Evolutionary conservation across 2,113 vertebrate species (phyloP).

Genomic region (Dascyllus trimaculatus): DNA sequence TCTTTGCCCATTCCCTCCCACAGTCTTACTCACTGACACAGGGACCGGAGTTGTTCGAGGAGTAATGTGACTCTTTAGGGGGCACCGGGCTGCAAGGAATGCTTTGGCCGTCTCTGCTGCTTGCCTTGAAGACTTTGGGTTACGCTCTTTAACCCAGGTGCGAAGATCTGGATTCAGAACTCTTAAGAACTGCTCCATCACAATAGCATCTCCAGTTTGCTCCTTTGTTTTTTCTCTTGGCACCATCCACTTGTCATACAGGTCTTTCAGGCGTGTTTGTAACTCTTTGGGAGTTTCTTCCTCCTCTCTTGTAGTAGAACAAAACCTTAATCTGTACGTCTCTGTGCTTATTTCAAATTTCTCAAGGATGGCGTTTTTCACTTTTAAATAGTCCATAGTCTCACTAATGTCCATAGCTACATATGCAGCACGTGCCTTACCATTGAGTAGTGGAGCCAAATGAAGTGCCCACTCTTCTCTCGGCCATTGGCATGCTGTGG

Average conservation of each 20-base stretch:
- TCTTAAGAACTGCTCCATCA: background rate
- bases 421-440: background rate
- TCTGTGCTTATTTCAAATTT: background rate
- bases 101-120: too few relatives aligned
- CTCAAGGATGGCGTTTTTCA: background rate
- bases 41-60: too few relatives aligned
- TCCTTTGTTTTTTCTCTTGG: background rate
- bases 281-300: background rate
- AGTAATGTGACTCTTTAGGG: background rate
- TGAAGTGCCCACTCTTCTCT: background rate
- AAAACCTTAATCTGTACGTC: background rate
- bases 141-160: background rate
- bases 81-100: too few relatives aligned
- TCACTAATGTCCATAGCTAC: conserved; percentile 8
- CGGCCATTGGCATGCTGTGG: background rate
- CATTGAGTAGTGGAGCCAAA: background rate
- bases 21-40: too few relatives aligned
- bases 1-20: too few relatives aligned
- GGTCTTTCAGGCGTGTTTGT: background rate
- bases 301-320: background rate
- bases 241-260: background rate
- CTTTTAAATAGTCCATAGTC: background rate
- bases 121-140: too few relatives aligned
- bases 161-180: background rate
- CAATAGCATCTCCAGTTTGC: background rate